These are phyloP conservation scores for Cossypha heuglini DNA, from an alignment of 2,797 vertebrate species.

Conservation along the genomic window DNA sequence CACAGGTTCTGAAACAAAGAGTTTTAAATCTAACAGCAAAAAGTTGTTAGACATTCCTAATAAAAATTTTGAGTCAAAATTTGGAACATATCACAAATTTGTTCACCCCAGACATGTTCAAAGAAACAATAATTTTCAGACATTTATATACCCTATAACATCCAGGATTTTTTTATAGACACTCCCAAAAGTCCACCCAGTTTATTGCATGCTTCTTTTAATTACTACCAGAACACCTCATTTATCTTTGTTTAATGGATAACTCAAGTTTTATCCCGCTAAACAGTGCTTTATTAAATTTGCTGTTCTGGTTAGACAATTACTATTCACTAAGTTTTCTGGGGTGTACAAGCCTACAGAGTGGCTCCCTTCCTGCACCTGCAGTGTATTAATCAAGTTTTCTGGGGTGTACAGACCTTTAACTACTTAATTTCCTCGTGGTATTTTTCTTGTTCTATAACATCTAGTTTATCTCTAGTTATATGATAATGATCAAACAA, in stretches of 20 bases:
- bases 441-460: neutral
- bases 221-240: neutral
- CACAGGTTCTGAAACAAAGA: neutral
- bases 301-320: neutral
- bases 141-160: neutral
- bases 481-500: neutral
- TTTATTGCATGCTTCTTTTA: neutral
- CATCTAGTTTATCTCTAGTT: neutral
- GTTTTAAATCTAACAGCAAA: neutral
- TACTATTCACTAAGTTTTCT: neutral
- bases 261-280: neutral
- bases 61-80: neutral
- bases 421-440: neutral
- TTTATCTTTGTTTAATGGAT: neutral
- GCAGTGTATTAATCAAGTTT: neutral
- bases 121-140: neutral
- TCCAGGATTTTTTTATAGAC: neutral
- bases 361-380: neutral
- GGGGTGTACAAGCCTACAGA: neutral
- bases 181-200: neutral
- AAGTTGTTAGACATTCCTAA: neutral
- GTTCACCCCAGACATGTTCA: neutral
- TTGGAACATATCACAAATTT: fast-evolving
- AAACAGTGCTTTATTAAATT: neutral
- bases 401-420: neutral